A percentile compares a stretch with the other conserved stretches of the same genome.
These are phyloP conservation scores for Ataeniobius toweri DNA, from an alignment of 2,797 vertebrate species.

Conservation along the genomic window DNA sequence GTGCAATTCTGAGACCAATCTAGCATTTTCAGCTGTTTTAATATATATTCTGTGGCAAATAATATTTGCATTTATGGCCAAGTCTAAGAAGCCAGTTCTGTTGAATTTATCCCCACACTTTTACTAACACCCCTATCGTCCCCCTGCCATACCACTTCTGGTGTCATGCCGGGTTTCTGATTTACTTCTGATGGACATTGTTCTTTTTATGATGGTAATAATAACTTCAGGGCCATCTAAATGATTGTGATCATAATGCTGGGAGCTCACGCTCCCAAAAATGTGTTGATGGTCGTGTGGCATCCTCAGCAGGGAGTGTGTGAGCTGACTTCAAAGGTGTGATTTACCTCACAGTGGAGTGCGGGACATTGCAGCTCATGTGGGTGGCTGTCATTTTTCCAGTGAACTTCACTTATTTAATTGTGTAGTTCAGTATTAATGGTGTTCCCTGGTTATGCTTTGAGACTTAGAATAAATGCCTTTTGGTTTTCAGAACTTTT, in stretches of 20 bases:
- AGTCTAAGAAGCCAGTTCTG: conserved; percentile 22
- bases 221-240: conserved; percentile 66
- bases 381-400: conserved; percentile 47
- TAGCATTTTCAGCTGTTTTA: background rate
- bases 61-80: conserved; percentile 11
- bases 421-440: conserved; percentile 32
- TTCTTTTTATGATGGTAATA: conserved; percentile 76
- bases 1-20: background rate
- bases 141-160: conserved; percentile 42
- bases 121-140: conserved; percentile 1
- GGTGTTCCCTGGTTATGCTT: conserved; percentile 12
- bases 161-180: conserved; percentile 68
- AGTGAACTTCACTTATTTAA: conserved; percentile 47
- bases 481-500: conserved; percentile 8
- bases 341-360: conserved; percentile 67
- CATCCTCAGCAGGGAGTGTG: conserved; percentile 58
- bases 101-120: conserved; percentile 16
- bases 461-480: conserved; percentile 6
- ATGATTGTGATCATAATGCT: conserved; percentile 74
- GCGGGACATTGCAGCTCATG: conserved; percentile 23
- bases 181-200: conserved; percentile 73
- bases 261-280: conserved; percentile 56
- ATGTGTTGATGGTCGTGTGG: conserved; percentile 44
- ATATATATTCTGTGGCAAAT: conserved; percentile 8
- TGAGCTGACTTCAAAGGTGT: conserved; percentile 60